Evolutionary conservation across 23 tunicate species (phyloP).

Genomic region (Phallusia fumigata): DNA sequence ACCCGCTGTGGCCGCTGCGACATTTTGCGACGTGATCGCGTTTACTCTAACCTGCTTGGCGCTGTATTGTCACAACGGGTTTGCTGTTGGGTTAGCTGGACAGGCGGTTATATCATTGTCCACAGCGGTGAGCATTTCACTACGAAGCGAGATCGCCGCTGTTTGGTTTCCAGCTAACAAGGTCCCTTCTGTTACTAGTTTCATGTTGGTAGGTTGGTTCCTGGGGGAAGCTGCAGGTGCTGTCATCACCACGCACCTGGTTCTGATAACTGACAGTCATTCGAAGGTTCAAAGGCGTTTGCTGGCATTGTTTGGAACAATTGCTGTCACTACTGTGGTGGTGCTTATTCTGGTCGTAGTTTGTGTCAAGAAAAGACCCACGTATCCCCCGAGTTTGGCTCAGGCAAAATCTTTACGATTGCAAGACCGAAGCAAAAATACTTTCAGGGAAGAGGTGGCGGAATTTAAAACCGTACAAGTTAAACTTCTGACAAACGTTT

Average conservation of each 20-base stretch:
- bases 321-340: neutral
- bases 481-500: neutral
- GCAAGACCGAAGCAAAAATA: neutral
- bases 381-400: conserved; percentile 20
- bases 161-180: too few relatives aligned
- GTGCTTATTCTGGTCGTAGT: neutral
- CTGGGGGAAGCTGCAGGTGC: neutral
- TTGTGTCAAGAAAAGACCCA: neutral
- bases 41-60: too few relatives aligned
- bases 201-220: too few relatives aligned
- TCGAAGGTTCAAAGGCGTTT: neutral
- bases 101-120: too few relatives aligned
- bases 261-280: neutral
- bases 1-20: too few relatives aligned
- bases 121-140: too few relatives aligned
- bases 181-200: too few relatives aligned
- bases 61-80: too few relatives aligned
- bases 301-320: neutral
- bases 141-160: too few relatives aligned
- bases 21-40: too few relatives aligned
- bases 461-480: neutral
- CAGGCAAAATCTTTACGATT: neutral
- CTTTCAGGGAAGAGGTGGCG: neutral
- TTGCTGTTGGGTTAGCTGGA: too few relatives aligned
- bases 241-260: neutral